Percentiles rank a stretch among this genome's conserved stretches.
phyloP scores from a whole-genome alignment of 2,797 vertebrate species.

The Chelidonichthys spinosus region DNA sequence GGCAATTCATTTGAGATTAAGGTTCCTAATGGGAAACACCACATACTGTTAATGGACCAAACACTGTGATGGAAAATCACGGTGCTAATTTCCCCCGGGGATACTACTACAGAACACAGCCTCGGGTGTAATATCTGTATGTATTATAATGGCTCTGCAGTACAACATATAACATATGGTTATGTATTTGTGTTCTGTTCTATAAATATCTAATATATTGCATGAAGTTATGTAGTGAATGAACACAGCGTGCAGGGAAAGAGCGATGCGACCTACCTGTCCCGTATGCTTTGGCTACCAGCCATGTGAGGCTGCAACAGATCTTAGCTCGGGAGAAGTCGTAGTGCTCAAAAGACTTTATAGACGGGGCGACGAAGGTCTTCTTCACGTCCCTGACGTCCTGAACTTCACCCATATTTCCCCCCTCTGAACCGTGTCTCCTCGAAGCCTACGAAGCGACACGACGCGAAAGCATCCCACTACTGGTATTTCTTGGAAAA shows the following conservation, averaged over 20 bases:
- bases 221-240: background rate
- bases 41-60: background rate
- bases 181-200: background rate
- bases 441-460: conserved; percentile 51
- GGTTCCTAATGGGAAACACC: background rate
- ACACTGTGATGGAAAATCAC: conserved; percentile 27
- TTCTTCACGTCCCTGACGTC: conserved; percentile 87
- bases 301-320: conserved; percentile 95
- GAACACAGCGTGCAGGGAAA: conserved; percentile 21
- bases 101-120: background rate
- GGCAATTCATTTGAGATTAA: conserved; percentile 12
- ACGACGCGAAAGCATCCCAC: conserved; percentile 78
- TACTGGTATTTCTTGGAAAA: conserved; percentile 67
- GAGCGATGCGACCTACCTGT: conserved; percentile 89
- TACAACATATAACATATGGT: background rate
- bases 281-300: conserved; percentile 95
- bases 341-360: conserved; percentile 96
- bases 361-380: conserved; percentile 91
- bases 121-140: background rate
- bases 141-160: background rate
- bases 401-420: conserved; percentile 92
- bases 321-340: conserved; percentile 95
- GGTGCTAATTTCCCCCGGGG: background rate
- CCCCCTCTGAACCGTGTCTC: conserved; percentile 31
- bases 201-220: background rate